phyloP scores from a whole-genome alignment of 2,888 invertebrate species.

The Lacanobia wlatinum region DNA sequence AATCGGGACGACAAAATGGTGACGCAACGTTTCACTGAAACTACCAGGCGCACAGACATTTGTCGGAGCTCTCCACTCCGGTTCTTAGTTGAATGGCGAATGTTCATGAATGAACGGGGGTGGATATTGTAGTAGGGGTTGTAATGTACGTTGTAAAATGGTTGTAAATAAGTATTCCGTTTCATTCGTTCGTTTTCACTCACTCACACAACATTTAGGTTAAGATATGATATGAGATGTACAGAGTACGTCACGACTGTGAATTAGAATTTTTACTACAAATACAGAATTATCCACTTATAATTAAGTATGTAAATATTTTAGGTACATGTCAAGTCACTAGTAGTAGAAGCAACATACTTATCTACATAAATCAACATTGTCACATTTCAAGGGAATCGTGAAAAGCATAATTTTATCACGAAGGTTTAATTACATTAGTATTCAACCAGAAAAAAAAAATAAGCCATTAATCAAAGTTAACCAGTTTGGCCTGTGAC shows the following conservation, averaged over 20 bases:
- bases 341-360: neutral
- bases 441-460: constrained; percentile 76
- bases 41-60: constrained; percentile 77
- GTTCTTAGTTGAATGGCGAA: constrained; percentile 6
- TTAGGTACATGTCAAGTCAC: neutral
- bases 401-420: constrained; percentile 35
- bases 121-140: constrained; percentile 26
- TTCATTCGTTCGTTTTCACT: constrained; percentile 9
- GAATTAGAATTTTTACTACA: neutral
- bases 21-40: constrained; percentile 79
- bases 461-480: constrained; percentile 84
- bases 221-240: no score
- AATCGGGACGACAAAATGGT: constrained; percentile 68
- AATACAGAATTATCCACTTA: no score
- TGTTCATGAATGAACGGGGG: constrained; percentile 42
- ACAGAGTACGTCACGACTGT: neutral
- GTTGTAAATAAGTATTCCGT: constrained; percentile 11
- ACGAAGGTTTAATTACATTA: constrained; percentile 76
- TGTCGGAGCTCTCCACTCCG: constrained; percentile 52
- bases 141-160: constrained; percentile 15
- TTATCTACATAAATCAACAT: neutral
- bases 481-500: constrained; percentile 79
- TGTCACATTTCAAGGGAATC: constrained; percentile 25
- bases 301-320: neutral
- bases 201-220: neutral